Percentiles rank a stretch among this genome's conserved stretches.
These are phyloP conservation scores for Podarcis siculus DNA, from an alignment of 2,797 vertebrate genomes.

Conservation along the genomic window DNA sequence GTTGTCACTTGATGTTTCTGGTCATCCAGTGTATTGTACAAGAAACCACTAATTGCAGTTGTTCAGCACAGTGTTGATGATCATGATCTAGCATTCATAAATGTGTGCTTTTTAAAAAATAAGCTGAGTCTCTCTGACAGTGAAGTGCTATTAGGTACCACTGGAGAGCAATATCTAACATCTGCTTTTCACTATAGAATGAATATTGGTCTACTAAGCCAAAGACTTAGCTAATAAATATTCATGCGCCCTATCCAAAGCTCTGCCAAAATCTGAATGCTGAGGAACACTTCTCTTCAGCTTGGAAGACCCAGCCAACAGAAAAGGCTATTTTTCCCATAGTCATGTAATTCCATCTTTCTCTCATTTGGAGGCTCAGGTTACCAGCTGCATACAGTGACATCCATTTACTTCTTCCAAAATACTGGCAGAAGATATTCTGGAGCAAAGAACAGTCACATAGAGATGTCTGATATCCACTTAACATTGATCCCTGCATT, in stretches of 20 bases:
- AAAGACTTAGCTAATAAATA: constrained; percentile 5
- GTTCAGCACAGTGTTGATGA: not conserved
- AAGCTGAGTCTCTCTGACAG: not conserved
- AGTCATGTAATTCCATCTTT: not conserved
- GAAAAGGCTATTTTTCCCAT: not conserved
- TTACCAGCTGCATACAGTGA: not conserved
- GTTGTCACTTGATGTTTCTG: not conserved
- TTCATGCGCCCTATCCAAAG: not conserved
- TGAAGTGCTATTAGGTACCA: not conserved
- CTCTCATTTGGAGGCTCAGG: not conserved
- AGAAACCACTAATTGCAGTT: not conserved
- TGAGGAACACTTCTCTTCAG: not conserved
- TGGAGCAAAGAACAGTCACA: not conserved
- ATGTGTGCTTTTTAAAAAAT: not conserved
- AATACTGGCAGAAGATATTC: not conserved
- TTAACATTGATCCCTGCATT: not conserved
- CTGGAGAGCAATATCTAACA: constrained; percentile 1
- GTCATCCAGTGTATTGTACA: not conserved
- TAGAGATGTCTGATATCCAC: not conserved
- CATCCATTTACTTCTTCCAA: not conserved
- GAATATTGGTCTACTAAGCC: not conserved
- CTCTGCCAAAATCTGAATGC: not conserved
- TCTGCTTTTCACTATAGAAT: constrained; percentile 12
- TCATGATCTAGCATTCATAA: not conserved
- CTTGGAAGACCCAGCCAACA: not conserved